Evolutionary conservation across 2,113 vertebrate species (phyloP), one percentile per base, ranked within the genome.

Genomic region (Macaca fascicularis): DNA sequence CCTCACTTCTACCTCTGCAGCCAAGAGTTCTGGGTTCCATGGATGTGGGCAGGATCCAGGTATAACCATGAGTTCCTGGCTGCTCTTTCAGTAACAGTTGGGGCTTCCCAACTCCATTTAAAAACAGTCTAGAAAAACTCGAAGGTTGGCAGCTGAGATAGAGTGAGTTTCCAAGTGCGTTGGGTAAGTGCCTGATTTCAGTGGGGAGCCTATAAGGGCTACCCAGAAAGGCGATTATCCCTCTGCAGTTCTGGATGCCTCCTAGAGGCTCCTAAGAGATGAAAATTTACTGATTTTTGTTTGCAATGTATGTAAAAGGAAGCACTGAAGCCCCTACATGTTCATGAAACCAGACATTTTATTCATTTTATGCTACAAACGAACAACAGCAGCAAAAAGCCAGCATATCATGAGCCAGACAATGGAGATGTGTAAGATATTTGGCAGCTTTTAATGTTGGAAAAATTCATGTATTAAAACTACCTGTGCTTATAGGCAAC

Each of bases 121-220:
- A 93, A 96, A 94, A 43, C n/a, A 82, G 30, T 90, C 55, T 50
- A 97, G 83, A 84, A 96, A 96, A 96, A 30, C 35, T 61, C 3
- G 0, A 69, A 85, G 45, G 45, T 85, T 96, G 94, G 88, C 93
- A 82, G 19, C 35, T 45, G 52, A 96, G 76, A 80, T 8, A 20
- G 38, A 76, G 6, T 64, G 67, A 50, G 11, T 69, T 9, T 97
- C 76, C 78, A 97, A 59, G 35, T 40, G n/a, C 17, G 40, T 72
- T 90, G 92, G 80, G 27, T 27, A 67, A 50, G 64, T 88, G 88
- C 80, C 84, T 81, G 32, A 11, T 90, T 93, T 90, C 94, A 85
- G 61, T 38, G n/a, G 84, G 84, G 76, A 78, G 57, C 67, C 81
- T 57, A 6, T 43, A 45, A 85, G 4, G 27, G n/a, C 6, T 59